These are phyloP conservation scores for Sylvia atricapilla DNA, from an alignment of 2,113 vertebrate genomes.

Conservation along the genomic window DNA sequence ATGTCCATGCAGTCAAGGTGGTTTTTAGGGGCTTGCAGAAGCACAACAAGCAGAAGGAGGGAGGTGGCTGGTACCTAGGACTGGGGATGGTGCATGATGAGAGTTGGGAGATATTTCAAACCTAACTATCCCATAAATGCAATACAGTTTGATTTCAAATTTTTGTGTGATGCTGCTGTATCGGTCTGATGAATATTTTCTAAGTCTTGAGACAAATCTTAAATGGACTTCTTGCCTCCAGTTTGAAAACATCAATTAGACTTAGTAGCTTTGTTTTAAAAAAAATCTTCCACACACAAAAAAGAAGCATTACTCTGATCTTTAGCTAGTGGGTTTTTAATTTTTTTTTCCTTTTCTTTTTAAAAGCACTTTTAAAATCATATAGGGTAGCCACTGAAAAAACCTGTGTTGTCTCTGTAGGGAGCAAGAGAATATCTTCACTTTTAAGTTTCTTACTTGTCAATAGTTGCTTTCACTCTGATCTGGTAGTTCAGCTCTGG, in stretches of 20 bases:
- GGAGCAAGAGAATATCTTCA: not conserved
- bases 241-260: not conserved
- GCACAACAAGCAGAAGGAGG: not conserved
- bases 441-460: constrained; percentile 84
- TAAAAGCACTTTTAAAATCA: constrained; percentile 10
- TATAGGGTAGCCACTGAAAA: not conserved
- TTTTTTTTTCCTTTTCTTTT: not conserved
- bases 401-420: not conserved
- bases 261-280: not conserved
- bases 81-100: not conserved
- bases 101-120: not conserved
- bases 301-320: not conserved
- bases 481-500: constrained; percentile 96
- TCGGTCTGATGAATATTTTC: not conserved
- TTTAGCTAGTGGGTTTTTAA: not conserved
- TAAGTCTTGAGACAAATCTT: not conserved
- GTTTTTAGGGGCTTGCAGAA: not conserved
- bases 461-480: constrained; percentile 94
- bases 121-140: not conserved
- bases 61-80: not conserved
- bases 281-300: not conserved
- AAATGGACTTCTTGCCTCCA: not conserved
- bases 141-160: not conserved
- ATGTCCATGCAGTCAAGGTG: not conserved
- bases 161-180: not conserved